Evolutionary conservation across 1,140 invertebrate genomes (phyloP), one percentile per base, ranked within the genome.

Genomic region (Mactra quadrangularis): DNA sequence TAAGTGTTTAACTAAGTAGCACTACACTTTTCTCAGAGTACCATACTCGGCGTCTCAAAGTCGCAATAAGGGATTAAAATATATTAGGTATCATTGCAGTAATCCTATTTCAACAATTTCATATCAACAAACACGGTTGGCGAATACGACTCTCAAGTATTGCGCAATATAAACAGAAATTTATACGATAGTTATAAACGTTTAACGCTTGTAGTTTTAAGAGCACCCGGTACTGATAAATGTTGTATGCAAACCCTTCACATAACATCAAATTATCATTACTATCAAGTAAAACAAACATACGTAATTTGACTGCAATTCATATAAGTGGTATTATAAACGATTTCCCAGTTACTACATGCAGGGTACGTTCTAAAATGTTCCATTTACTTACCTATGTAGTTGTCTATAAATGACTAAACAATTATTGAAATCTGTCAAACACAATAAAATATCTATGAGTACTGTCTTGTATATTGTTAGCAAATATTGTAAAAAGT

Each of bases 81-180:
- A 71, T 66, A 60, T 27, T 17, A 15, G 15, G 15, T 55, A 52
- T 81, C 77, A 71, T 81, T 71, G 71, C 7, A 47, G 41, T 66
- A 31, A 71, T 71, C 64, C 75, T 25, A 27, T 27, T 64, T 62
- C 41, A 78, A 66, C 62, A 22, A 45, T 38, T 66, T 78, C 66
- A 59, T 27, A 31, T 45, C 53, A 33, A 66, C 50, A 78, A 62
- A 78, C 75, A 78, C 62, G 50, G 22, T 35, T 27, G 31, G 76
- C 68, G 60, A 27, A 60, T 47, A 53, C 13, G 22, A 11, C 64
- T 29, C 53, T 35, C 57, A 79, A 59, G 29, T 27, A 52, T 81
- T 81, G 66, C 77, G 66, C 22, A 81, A 81, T 57, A 57, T 27
- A 81, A 81, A 81, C 38, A 81, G 45, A 47, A 59, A 35, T n/a